Conservation (phyloP, 2,113 vertebrate genomes). For the Macheiramphus alcinus region DNA sequence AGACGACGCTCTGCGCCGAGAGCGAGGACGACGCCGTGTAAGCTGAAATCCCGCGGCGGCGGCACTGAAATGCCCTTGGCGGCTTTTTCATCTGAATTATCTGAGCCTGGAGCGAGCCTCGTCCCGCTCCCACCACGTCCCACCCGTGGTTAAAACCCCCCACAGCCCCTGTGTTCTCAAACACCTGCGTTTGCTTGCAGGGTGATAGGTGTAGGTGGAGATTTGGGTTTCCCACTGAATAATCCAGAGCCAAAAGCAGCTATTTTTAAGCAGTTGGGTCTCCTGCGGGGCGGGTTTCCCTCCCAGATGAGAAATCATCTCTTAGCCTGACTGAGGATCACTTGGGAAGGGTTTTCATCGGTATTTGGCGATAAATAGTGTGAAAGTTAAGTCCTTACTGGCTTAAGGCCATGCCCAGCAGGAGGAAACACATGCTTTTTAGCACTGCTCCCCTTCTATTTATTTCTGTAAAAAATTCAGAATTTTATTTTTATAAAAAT, state of each 20-base stretch:
- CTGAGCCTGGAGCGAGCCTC: neutral
- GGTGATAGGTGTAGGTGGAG: fast-evolving
- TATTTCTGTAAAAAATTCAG: neutral
- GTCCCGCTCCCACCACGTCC: fast-evolving
- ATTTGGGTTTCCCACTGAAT: neutral
- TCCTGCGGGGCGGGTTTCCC: fast-evolving
- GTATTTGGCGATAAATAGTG: fast-evolving
- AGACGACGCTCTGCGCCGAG: conserved; percentile 85
- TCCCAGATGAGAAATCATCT: neutral
- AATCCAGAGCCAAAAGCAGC: neutral
- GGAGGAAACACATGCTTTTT: neutral
- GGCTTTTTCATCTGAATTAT: fast-evolving
- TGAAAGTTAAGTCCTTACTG: neutral
- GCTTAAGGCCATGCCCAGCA: neutral
- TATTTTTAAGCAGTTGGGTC: fast-evolving
- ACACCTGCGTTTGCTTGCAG: fast-evolving
- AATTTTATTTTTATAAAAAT: neutral
- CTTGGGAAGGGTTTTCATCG: neutral
- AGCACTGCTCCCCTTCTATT: neutral
- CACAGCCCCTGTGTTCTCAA: fast-evolving
- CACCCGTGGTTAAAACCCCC: fast-evolving
- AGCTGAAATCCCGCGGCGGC: neutral
- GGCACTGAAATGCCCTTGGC: fast-evolving
- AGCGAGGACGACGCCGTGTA: conserved; percentile 90
- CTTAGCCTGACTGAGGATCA: neutral